Base-by-base conservation (phyloP, 1,140 invertebrate species). In the Megathymus violae region DNA sequence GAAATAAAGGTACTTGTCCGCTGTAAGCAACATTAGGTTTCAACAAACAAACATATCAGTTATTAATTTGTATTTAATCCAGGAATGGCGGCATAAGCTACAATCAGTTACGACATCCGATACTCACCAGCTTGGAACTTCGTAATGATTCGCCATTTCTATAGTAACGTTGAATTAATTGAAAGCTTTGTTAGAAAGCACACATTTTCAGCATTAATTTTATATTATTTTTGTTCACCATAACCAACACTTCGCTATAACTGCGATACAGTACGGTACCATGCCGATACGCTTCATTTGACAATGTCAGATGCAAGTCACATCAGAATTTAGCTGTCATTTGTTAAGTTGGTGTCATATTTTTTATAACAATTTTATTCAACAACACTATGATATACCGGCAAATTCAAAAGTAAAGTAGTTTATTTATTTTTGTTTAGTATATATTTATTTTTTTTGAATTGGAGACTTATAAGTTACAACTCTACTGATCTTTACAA, bases 61-160 rank as follows among this genome's bases (percentile, higher is more conserved):
- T 22, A 3, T 3, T 22, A 46, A 47, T 58, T 56, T 58, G n/a
- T 36, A 16, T 50, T 50, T 50, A 50, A 15, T 50, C 14, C 34
- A 54, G 51, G 59, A 69, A 69, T 67, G 52, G 64, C 65, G 67
- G 71, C 67, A 67, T 64, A 43, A 15, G 43, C 11, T 36, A 17
- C 11, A 44, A 15, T 47, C 16, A 41, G 46, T 27, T 31, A 36
- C n/a, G 34, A 27, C 25, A 46, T 36, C n/a, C 6, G 11, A 52
- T 52, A 78, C 93, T 91, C 93, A 97, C 96, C 96, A 97, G 89
- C 91, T 96, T 10, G 96, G 96, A 52, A 97, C 95, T 85, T 97
- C 96, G 76, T 97, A 97, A 82, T 97, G 96, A 82, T 96, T 97
- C 38, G 96, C 96, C 96, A 97, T 60, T 47, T 65, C 16, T 14